phyloP scores from a whole-genome alignment of 1,140 invertebrate species.

The Orchestia grillus region DNA sequence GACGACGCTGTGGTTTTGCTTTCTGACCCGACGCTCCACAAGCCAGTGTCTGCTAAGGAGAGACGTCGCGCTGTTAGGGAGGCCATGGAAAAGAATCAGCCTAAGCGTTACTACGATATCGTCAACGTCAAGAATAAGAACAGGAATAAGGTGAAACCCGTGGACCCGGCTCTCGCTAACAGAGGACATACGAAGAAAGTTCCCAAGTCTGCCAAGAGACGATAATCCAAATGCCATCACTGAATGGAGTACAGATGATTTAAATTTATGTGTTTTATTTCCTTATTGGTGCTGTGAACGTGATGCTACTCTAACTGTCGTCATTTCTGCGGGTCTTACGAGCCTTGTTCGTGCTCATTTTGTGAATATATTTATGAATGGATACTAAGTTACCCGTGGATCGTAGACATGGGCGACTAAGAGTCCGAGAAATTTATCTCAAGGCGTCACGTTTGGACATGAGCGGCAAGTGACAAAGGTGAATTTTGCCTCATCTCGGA shows the following conservation, averaged over 20 bases:
- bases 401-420: too few relatives aligned
- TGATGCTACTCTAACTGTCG: too few relatives aligned
- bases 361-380: too few relatives aligned
- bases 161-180: slow-evolving; percentile 23
- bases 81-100: slow-evolving; percentile 36
- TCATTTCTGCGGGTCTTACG: too few relatives aligned
- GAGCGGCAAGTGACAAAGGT: too few relatives aligned
- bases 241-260: not conserved
- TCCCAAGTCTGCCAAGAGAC: not conserved
- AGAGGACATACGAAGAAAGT: slow-evolving; percentile 26
- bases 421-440: too few relatives aligned
- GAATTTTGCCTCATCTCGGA: too few relatives aligned
- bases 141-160: slow-evolving; percentile 20
- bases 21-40: not conserved
- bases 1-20: slow-evolving; percentile 7
- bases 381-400: too few relatives aligned
- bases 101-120: slow-evolving; percentile 36
- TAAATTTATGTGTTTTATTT: not conserved
- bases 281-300: not conserved
- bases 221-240: not conserved
- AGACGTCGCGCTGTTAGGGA: not conserved
- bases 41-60: slow-evolving; percentile 8
- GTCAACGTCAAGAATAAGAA: slow-evolving; percentile 41
- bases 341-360: too few relatives aligned
- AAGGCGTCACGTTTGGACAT: too few relatives aligned